These are phyloP conservation scores for Burhinus bistriatus DNA, from an alignment of 2,113 vertebrate species.

Conservation along the genomic window DNA sequence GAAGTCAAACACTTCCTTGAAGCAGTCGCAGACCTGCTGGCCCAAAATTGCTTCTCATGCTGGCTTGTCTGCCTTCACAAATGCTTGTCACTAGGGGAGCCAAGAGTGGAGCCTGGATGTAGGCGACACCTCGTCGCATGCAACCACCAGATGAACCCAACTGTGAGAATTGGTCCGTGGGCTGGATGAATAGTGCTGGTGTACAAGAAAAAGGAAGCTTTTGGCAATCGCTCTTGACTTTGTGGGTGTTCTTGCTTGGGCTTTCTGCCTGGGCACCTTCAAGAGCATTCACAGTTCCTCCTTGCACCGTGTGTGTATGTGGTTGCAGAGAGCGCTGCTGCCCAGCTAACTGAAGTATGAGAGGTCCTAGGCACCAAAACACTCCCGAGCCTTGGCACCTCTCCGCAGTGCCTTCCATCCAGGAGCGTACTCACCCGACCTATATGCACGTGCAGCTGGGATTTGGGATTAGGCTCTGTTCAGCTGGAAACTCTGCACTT, in stretches of 20 bases:
- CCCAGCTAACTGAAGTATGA: neutral
- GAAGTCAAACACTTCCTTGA: neutral
- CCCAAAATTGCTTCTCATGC: neutral
- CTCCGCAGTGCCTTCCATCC: neutral
- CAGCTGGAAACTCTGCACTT: neutral
- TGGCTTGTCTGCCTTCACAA: neutral
- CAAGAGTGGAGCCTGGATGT: neutral
- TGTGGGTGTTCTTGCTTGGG: neutral
- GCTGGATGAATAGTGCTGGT: neutral
- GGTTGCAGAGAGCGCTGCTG: neutral
- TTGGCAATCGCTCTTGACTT: neutral
- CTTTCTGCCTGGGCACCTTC: neutral
- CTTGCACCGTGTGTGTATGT: neutral
- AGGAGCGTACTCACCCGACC: neutral
- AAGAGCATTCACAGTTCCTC: neutral
- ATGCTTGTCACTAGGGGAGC: neutral
- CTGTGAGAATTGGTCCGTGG: neutral
- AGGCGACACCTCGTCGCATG: fast-evolving
- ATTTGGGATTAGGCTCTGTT: neutral
- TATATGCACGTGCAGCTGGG: neutral
- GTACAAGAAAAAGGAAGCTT: neutral
- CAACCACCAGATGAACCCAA: neutral
- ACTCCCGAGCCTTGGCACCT: neutral
- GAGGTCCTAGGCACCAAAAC: neutral
- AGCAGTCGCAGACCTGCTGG: neutral